phyloP scores from a whole-genome alignment of 2,797 vertebrate species.

The Echiichthys vipera region DNA sequence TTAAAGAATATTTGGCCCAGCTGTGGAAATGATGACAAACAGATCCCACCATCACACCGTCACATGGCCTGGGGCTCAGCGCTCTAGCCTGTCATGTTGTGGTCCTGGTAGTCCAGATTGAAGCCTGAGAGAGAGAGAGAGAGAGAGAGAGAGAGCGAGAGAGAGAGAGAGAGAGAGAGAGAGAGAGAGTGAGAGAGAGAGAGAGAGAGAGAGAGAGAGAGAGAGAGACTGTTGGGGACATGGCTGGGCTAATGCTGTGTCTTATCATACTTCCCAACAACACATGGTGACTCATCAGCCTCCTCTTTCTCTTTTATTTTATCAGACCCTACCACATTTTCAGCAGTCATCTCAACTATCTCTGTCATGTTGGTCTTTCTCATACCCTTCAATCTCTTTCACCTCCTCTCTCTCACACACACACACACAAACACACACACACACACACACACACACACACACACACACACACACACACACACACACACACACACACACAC shows the following conservation, averaged over 20 bases:
- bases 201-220: neutral
- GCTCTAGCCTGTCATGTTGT: neutral
- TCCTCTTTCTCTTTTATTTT: neutral
- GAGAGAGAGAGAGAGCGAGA: neutral
- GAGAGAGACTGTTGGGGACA: conserved; percentile 13
- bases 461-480: neutral
- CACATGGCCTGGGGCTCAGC: neutral
- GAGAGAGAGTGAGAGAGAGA: neutral
- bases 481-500: neutral
- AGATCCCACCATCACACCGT: neutral
- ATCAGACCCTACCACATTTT: neutral
- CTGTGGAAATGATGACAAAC: neutral
- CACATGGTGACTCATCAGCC: conserved; percentile 51
- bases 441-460: neutral
- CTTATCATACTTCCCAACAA: conserved; percentile 54
- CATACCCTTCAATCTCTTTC: too few species aligned
- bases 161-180: neutral
- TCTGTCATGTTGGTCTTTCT: neutral
- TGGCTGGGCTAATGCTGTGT: conserved; percentile 27
- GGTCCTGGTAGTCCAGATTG: neutral
- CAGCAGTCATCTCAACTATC: neutral
- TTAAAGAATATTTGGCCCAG: neutral
- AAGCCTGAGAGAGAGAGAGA: neutral
- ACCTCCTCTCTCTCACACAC: neutral
- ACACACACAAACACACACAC: neutral